Conservation (phyloP, 1,140 invertebrate genomes). For the Sipha flava region DNA sequence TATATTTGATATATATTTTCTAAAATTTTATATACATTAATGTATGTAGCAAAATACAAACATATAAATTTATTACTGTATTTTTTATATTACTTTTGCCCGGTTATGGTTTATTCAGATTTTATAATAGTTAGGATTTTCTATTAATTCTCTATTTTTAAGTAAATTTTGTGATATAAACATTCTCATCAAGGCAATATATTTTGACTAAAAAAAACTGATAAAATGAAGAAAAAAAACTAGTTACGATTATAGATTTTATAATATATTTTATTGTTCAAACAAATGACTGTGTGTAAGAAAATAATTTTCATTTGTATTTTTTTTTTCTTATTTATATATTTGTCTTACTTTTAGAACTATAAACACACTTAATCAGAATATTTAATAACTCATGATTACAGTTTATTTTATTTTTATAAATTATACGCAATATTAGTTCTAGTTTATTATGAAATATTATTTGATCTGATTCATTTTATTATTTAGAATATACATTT, state of each 20-base stretch:
- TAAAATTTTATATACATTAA: background rate
- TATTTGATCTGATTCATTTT: slow-evolving; percentile 7
- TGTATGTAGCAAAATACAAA: background rate
- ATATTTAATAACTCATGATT: background rate
- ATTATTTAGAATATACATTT: background rate
- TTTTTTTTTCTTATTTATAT: background rate
- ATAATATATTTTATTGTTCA: background rate
- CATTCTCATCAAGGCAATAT: background rate
- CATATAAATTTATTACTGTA: background rate
- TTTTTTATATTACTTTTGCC: background rate
- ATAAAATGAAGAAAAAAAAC: background rate
- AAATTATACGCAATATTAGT: background rate
- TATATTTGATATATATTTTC: background rate
- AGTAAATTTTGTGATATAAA: slow-evolving; percentile 7
- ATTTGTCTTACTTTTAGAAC: background rate
- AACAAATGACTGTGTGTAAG: background rate
- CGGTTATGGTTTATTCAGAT: slow-evolving; percentile 8
- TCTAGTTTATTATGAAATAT: background rate
- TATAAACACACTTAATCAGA: background rate
- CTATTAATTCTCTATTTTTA: background rate
- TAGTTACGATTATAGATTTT: background rate
- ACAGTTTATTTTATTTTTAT: background rate
- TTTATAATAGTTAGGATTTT: slow-evolving; percentile 8
- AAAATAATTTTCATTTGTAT: background rate
- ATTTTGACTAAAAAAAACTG: background rate